phyloP scores from a whole-genome alignment of 2,797 vertebrate genomes.

The Craterocephalus amniculus region DNA sequence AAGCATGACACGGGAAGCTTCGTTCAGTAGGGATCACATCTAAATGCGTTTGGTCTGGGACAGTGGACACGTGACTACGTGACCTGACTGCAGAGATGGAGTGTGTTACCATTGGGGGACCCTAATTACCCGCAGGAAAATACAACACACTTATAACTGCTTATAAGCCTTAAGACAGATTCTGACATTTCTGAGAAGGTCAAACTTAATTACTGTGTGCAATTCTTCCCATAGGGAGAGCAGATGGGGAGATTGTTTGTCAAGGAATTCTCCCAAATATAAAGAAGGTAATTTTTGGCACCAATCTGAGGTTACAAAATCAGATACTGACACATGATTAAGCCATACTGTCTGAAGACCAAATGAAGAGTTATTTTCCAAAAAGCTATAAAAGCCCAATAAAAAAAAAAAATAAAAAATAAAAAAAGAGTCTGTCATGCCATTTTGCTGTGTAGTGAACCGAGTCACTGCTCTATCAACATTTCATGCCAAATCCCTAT shows the following conservation, averaged over 20 bases:
- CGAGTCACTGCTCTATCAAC: too few relatives aligned
- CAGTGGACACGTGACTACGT: conserved; percentile 6
- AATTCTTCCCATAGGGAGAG: conserved; percentile 25
- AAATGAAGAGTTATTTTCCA: too few relatives aligned
- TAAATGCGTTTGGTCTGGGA: conserved; percentile 26
- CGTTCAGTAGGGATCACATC: conserved; percentile 24
- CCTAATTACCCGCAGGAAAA: conserved; percentile 60
- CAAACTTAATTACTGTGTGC: conserved; percentile 59
- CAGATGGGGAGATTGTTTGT: conserved; percentile 38
- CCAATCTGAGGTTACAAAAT: conserved; percentile 12
- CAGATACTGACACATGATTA: conserved; percentile 12
- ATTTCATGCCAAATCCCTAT: too few relatives aligned
- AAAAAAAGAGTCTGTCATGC: too few relatives aligned
- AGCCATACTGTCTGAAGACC: conserved; percentile 9
- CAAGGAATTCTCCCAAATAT: conserved; percentile 28
- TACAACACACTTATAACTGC: conserved; percentile 51
- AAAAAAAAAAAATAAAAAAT: too few relatives aligned
- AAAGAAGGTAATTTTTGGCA: conserved; percentile 37
- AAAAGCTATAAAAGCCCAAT: too few relatives aligned
- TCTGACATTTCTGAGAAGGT: conserved; percentile 77
- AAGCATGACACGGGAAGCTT: conserved; percentile 48
- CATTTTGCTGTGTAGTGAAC: too few relatives aligned
- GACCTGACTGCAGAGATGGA: conserved; percentile 44
- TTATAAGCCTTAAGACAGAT: conserved; percentile 51
- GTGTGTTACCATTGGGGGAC: conserved; percentile 23